Percentiles rank a stretch among this genome's conserved stretches.
These are phyloP conservation scores for Furcula furcula DNA, from an alignment of 2,888 invertebrate species.

Conservation along the genomic window DNA sequence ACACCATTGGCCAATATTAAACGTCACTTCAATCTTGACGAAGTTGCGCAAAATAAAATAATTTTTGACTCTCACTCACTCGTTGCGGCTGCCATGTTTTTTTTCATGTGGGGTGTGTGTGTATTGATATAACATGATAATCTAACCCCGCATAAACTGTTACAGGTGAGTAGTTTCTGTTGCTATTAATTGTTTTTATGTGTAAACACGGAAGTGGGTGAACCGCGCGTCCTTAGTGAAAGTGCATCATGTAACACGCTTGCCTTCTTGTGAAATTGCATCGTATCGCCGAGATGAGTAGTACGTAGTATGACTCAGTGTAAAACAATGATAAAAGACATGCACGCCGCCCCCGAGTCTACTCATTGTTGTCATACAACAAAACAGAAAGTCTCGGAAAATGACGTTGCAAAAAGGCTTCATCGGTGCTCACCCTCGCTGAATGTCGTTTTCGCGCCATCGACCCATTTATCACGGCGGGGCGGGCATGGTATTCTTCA, in stretches of 20 bases:
- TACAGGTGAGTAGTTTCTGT: constrained; percentile 64
- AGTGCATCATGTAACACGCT: constrained; percentile 80
- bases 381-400: constrained; percentile 22
- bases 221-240: constrained; percentile 69
- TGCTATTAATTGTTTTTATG: constrained; percentile 39
- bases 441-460: constrained; percentile 80
- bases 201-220: constrained; percentile 56
- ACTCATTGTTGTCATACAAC: constrained; percentile 40
- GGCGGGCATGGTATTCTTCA: constrained; percentile 63
- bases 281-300: constrained; percentile 44
- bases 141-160: constrained; percentile 68
- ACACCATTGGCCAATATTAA: constrained; percentile 61
- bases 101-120: constrained; percentile 86
- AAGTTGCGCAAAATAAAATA: constrained; percentile 76
- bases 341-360: constrained; percentile 29
- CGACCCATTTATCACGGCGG: constrained; percentile 74
- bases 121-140: constrained; percentile 72
- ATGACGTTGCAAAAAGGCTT: constrained; percentile 36
- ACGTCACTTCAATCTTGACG: constrained; percentile 71
- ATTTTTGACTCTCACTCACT: constrained; percentile 69
- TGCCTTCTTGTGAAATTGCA: constrained; percentile 78
- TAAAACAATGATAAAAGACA: constrained; percentile 41
- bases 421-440: constrained; percentile 45
- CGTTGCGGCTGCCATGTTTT: constrained; percentile 88
- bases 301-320: constrained; percentile 55